Percentiles rank a stretch among this genome's conserved stretches.
Evolutionary conservation across 2,888 invertebrate genomes (phyloP).

Genomic region (Synergus itoensis): DNA sequence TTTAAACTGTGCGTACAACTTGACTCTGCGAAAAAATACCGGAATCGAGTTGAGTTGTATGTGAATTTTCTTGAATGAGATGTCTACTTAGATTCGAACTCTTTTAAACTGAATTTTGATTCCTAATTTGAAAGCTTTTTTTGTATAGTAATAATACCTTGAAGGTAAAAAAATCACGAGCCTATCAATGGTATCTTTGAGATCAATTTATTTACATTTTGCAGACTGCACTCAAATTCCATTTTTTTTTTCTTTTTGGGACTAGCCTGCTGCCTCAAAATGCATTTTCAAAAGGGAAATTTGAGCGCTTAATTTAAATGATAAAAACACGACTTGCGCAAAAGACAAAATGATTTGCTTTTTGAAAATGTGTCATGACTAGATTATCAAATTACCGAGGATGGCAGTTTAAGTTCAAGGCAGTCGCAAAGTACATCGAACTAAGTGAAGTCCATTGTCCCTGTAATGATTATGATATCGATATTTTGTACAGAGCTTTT

Average conservation of each 20-base stretch:
- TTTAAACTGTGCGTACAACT: background rate
- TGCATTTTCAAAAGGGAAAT: constrained; percentile 16
- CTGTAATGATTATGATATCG: constrained; percentile 33
- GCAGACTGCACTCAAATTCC: constrained; percentile 24
- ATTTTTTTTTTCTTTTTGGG: constrained; percentile 28
- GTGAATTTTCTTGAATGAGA: background rate
- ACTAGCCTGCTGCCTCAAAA: constrained; percentile 1
- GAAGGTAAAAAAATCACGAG: constrained; percentile 30
- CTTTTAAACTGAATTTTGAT: constrained; percentile 21
- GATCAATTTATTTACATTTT: constrained; percentile 34
- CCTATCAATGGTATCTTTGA: background rate
- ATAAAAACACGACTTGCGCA: background rate
- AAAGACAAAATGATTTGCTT: background rate
- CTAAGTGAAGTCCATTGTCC: constrained; percentile 49
- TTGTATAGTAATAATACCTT: background rate
- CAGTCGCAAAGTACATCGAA: constrained; percentile 49
- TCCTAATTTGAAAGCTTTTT: background rate
- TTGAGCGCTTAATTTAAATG: background rate
- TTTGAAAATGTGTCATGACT: constrained; percentile 14
- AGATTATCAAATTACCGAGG: background rate
- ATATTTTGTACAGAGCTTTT: constrained; percentile 41
- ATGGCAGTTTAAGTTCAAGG: constrained; percentile 17
- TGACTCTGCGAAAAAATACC: background rate
- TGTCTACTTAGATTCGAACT: constrained; percentile 25
- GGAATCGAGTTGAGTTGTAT: background rate